phyloP scores from a whole-genome alignment of 2,113 vertebrate genomes.

The Pollimyrus isidori region DNA sequence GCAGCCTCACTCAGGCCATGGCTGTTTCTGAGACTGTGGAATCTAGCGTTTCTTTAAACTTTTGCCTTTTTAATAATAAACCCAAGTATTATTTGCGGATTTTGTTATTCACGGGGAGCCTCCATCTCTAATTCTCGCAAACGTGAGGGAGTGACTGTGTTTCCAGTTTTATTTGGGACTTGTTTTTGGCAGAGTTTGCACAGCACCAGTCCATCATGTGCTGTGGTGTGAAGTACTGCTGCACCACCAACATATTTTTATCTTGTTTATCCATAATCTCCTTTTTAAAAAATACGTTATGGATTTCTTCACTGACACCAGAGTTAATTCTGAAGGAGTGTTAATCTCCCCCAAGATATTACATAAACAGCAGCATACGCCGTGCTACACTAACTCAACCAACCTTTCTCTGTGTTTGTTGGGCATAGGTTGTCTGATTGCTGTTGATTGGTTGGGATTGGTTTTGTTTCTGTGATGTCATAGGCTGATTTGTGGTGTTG shows the following conservation, averaged over 20 bases:
- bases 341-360: not conserved
- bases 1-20: not conserved
- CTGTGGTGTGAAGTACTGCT: not conserved
- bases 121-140: not conserved
- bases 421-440: not conserved
- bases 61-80: not conserved
- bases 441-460: not conserved
- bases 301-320: not conserved
- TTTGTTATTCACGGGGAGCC: not conserved
- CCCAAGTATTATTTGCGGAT: not conserved
- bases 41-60: not conserved
- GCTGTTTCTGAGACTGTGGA: not conserved
- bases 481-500: not conserved
- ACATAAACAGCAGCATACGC: not conserved
- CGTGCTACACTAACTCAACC: not conserved
- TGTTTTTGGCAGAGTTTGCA: not conserved
- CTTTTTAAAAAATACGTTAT: not conserved
- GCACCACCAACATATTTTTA: not conserved
- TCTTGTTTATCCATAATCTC: not conserved
- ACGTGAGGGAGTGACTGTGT: not conserved
- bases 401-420: not conserved
- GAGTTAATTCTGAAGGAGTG: not conserved
- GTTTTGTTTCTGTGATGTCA: not conserved
- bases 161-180: not conserved
- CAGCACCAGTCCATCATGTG: not conserved